Evolutionary conservation across 2,113 vertebrate genomes (phyloP), one percentile per base, ranked within the genome.

Genomic region (Dunckerocampus dactyliophorus): DNA sequence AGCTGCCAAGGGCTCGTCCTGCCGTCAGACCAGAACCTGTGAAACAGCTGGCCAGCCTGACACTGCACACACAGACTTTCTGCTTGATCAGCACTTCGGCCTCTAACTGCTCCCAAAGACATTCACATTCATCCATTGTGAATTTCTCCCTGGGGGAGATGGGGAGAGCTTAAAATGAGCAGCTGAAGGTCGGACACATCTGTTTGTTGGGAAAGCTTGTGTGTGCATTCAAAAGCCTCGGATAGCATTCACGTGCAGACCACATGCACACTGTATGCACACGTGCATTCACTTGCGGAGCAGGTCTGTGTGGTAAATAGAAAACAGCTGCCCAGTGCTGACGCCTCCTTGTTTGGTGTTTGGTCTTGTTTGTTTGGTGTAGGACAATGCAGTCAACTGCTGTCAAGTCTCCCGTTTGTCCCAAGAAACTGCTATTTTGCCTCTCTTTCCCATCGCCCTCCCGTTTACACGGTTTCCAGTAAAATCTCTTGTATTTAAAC

Each of bases 21-120:
- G 43, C 47, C 47, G 13, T 68, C 22, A 46, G 1, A 46, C n/a
- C 45, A 39, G 53, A 67, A 84, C 65, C 65, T 68, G 74, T 59
- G 70, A 62, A 79, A 62, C 67, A 76, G 69, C 67, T 77, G 54
- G 54, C 54, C 12, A 76, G 52, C 57, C 57, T 63, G 79, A 77
- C 59, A 62, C 70, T 75, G 72, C 65, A 51, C 39, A 42, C 39
- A 42, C 39, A 58, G 63, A 79, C 13, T 72, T 84, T 71, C 69
- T 47, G 82, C 78, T 60, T 78, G 80, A 82, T 86, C 80, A 73
- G 77, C 81, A 76, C 46, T 24, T 49, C 69, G 68, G 57, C 62
- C 64, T 71, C 47, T 52, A 60, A 74, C 74, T 65, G 53, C 66
- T 68, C 62, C 71, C n/a, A 67, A 76, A 75, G 74, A 68, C 58